Base-by-base conservation (phyloP, 2,113 vertebrate species). In the Oryzias melastigma region DNA sequence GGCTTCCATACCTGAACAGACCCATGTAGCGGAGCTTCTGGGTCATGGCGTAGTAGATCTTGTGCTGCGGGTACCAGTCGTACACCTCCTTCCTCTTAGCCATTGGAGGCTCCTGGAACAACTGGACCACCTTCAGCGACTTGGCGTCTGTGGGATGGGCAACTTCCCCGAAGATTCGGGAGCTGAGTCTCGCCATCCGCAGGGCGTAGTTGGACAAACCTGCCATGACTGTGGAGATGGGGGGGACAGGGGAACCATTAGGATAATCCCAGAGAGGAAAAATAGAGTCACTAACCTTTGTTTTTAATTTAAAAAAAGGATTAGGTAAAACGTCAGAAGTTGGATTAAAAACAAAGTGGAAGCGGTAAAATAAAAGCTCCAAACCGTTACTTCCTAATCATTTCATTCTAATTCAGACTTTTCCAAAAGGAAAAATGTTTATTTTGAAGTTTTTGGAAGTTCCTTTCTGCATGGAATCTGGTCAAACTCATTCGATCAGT, bases 41-140 rank as follows among this genome's bases (percentile, higher is more conserved):
- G 85, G 95, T 98, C 76, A 98, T 90, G 4, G 83, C 87, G 0
- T 91, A 92, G 64, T 98, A 99, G 45, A 92, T 85, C 64, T 93
- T 93, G 87, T 99, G 97, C 45, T 93, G 90, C 19, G 97, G 97
- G 65, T 99, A 99, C 96, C 96, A 99, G 77, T 91, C 88, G 0
- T 93, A 93, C 35, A 98, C 95, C 45, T 94, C 96, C 54, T 92
- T 94, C 80, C 2, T 82, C 80, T 89, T 91, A 71, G 93, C 95
- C 67, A 92, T 18, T 1, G 97, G 96, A n/a, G 90, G 91, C 68
- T 98, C 94, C 6, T 92, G 92, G 68, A 99, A 95, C 25, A 99
- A 79, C 62, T 91, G 87, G 22, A 98, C 95, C 61, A 98, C 97
- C 65, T 94, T 97, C 94, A 97, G 93, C 0, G 97, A 98, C 5